These are phyloP conservation scores for Rhingia campestris DNA, from an alignment of 2,888 invertebrate genomes.

Conservation along the genomic window DNA sequence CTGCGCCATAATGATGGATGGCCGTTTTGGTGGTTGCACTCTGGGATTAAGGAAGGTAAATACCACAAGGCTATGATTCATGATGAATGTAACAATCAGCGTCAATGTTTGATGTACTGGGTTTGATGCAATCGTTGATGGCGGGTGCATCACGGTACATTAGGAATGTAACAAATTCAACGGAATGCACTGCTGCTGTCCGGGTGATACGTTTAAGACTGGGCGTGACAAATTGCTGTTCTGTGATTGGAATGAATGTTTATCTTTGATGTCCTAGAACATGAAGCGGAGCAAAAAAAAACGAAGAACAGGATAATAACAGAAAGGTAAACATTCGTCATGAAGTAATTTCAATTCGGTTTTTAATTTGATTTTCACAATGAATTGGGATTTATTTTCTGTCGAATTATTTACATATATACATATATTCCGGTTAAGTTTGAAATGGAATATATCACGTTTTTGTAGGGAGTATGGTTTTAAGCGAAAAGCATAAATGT, in stretches of 20 bases:
- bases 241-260: slow-evolving; percentile 53
- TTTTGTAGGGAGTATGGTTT: too few species aligned
- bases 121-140: slow-evolving; percentile 62
- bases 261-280: slow-evolving; percentile 40
- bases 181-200: slow-evolving; percentile 23
- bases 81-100: slow-evolving; percentile 71
- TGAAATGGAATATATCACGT: too few species aligned
- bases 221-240: slow-evolving; percentile 64
- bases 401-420: too few species aligned
- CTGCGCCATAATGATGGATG: slow-evolving; percentile 66
- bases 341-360: slow-evolving; percentile 51
- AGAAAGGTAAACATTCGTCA: slow-evolving; percentile 52
- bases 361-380: slow-evolving; percentile 37
- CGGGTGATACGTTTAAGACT: slow-evolving; percentile 50
- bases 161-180: slow-evolving; percentile 56
- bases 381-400: background rate
- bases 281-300: background rate
- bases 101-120: slow-evolving; percentile 73
- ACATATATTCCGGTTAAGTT: too few species aligned
- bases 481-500: too few species aligned
- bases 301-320: slow-evolving; percentile 23
- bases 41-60: slow-evolving; percentile 69
- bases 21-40: slow-evolving; percentile 66
- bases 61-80: slow-evolving; percentile 68
- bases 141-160: slow-evolving; percentile 56